A percentile compares a stretch with the other conserved stretches of the same genome.
Evolutionary conservation across 2,797 vertebrate species (phyloP).

Genomic region (Periparus ater): DNA sequence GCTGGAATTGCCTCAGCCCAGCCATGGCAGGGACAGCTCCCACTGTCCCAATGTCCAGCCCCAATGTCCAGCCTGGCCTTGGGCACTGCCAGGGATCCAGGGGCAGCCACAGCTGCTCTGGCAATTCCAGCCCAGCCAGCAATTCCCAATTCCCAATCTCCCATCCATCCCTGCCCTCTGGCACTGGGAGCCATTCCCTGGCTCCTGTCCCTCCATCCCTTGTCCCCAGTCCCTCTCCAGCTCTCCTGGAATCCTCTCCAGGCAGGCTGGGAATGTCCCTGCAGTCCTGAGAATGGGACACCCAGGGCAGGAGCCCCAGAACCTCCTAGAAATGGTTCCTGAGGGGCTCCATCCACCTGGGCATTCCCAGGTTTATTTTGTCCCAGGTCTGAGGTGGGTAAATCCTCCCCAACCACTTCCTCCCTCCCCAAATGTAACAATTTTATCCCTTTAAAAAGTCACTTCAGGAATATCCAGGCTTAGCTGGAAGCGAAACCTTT

Average conservation of each 20-base stretch:
- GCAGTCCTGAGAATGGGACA: neutral
- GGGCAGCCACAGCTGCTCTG: neutral
- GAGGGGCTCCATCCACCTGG: accelerated
- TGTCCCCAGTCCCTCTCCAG: neutral
- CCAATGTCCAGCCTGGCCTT: neutral
- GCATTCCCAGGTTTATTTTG: neutral
- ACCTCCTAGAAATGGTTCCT: neutral
- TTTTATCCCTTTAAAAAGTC: neutral
- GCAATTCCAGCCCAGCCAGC: neutral
- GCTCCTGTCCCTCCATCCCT: neutral
- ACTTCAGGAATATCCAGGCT: neutral
- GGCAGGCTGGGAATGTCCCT: neutral
- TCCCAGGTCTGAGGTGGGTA: accelerated
- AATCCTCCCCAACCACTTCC: neutral
- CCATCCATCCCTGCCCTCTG: neutral
- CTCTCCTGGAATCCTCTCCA: neutral
- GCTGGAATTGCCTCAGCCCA: neutral
- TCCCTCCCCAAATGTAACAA: neutral
- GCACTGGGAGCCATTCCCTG: neutral
- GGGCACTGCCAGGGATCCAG: neutral
- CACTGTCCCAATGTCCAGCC: neutral
- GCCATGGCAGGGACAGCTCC: neutral
- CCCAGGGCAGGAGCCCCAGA: neutral
- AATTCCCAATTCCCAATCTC: neutral
- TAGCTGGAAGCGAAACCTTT: neutral